phyloP scores from a whole-genome alignment of 1,140 invertebrate species.

The Drosophila pseudoobscura region DNA sequence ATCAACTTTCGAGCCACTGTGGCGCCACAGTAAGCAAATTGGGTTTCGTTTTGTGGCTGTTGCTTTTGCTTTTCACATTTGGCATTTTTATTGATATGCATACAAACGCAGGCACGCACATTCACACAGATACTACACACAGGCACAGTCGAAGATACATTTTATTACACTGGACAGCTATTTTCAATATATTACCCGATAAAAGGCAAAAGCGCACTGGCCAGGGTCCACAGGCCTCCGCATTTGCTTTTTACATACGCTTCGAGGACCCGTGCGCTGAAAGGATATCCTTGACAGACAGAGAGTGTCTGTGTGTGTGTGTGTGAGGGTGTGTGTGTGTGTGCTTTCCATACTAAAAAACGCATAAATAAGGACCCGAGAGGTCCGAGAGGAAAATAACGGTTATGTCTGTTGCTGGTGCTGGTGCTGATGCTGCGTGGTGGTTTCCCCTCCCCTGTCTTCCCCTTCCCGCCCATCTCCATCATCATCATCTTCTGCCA shows the following conservation, averaged over 20 bases:
- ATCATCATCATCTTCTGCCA: conserved; percentile 22
- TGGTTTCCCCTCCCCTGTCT: conserved; percentile 20
- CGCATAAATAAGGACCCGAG: conserved; percentile 75
- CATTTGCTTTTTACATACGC: conserved; percentile 64
- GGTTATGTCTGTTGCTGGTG: conserved; percentile 54
- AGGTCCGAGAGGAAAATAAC: conserved; percentile 72
- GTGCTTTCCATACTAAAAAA: conserved; percentile 79
- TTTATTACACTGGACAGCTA: conserved; percentile 80
- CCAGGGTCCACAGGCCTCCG: neutral
- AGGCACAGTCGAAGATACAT: conserved; percentile 49
- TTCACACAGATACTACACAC: conserved; percentile 2
- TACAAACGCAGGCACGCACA: conserved; percentile 43
- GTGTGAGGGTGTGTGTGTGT: conserved; percentile 21
- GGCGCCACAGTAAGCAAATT: conserved; percentile 63
- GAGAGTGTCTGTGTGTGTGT: conserved; percentile 2
- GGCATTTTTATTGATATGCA: conserved; percentile 77
- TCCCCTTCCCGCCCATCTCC: neutral
- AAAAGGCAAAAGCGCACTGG: conserved; percentile 68
- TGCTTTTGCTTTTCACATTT: conserved; percentile 67
- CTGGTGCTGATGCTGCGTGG: conserved; percentile 34
- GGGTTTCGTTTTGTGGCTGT: conserved; percentile 52
- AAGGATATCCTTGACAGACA: conserved; percentile 56
- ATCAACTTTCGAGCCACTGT: conserved; percentile 26
- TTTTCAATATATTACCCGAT: conserved; percentile 80
- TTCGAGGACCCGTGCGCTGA: conserved; percentile 21